Conservation (phyloP, 2,888 invertebrate species). For the Platycnemis pennipes region DNA sequence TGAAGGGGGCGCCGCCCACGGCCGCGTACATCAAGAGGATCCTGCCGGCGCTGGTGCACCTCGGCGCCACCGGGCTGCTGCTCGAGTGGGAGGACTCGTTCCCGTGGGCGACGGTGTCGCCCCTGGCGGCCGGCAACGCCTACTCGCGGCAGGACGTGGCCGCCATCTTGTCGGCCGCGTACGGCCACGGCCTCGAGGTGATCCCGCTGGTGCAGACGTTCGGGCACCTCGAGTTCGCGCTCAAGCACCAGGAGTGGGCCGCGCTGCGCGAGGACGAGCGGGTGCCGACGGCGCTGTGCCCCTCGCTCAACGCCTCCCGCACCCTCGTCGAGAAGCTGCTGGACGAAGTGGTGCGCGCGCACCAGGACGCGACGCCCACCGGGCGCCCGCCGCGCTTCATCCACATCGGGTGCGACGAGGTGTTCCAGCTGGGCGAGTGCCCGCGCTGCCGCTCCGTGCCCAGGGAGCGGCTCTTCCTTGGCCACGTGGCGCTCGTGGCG, state of each 20-base stretch:
- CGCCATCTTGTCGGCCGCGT: slow-evolving; percentile 80
- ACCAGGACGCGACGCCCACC: slow-evolving; percentile 71
- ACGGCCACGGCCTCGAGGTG: slow-evolving; percentile 83
- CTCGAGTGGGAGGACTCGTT: slow-evolving; percentile 93
- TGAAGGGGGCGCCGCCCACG: slow-evolving; percentile 89
- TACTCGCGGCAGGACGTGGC: slow-evolving; percentile 77
- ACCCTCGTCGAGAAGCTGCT: slow-evolving; percentile 85
- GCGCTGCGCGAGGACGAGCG: slow-evolving; percentile 85
- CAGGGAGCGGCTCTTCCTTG: slow-evolving; percentile 83
- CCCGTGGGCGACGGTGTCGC: slow-evolving; percentile 84
- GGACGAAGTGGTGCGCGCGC: slow-evolving; percentile 81
- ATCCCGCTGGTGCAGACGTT: slow-evolving; percentile 90
- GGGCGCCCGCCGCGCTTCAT: slow-evolving; percentile 79
- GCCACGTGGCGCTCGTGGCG: slow-evolving; percentile 83
- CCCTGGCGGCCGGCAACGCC: slow-evolving; percentile 81
- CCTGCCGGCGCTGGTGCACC: slow-evolving; percentile 81
- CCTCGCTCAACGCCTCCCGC: slow-evolving; percentile 84
- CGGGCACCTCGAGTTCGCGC: slow-evolving; percentile 87
- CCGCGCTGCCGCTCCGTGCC: slow-evolving; percentile 81
- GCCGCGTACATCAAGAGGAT: slow-evolving; percentile 82
- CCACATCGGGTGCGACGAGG: slow-evolving; percentile 89
- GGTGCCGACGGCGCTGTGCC: slow-evolving; percentile 87
- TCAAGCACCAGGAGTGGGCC: slow-evolving; percentile 84
- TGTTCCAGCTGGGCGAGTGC: slow-evolving; percentile 87
- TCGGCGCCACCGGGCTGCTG: slow-evolving; percentile 87